Conservation (phyloP, 2,113 vertebrate species). For the Chaenogobius annularis region DNA sequence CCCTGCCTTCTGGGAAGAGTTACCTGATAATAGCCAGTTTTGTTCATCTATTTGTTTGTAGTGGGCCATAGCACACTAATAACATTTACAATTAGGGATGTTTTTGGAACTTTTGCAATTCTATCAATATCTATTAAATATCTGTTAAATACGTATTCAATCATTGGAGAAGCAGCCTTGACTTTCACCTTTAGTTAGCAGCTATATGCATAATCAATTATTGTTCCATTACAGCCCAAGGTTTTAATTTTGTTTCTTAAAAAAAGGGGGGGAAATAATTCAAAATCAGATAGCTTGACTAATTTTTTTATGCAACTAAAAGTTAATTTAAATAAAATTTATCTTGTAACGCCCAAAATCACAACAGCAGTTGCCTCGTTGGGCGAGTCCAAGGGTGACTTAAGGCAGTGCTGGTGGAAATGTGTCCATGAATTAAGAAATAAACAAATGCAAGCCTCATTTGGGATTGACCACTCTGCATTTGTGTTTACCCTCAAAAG, state of each 20-base stretch:
- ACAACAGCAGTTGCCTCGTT: too few relatives aligned
- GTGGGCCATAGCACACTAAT: too few relatives aligned
- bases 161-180: not conserved
- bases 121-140: not conserved
- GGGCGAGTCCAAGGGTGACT: slow-evolving; percentile 5
- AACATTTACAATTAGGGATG: not conserved
- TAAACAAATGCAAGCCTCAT: slow-evolving; percentile 1
- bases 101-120: not conserved
- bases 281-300: not conserved
- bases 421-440: not conserved
- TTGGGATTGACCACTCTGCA: slow-evolving; percentile 22
- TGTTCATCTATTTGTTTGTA: too few relatives aligned
- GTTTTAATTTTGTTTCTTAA: not conserved
- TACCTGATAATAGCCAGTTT: too few relatives aligned
- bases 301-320: not conserved
- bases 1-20: too few relatives aligned
- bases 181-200: not conserved
- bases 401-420: not conserved
- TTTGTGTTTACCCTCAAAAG: slow-evolving; percentile 37
- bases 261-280: not conserved
- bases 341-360: too few relatives aligned
- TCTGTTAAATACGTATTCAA: not conserved
- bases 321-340: not conserved
- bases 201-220: not conserved
- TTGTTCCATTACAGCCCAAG: slow-evolving; percentile 6